Base-by-base conservation (phyloP, 2,113 vertebrate species). In the Petroica traversi region DNA sequence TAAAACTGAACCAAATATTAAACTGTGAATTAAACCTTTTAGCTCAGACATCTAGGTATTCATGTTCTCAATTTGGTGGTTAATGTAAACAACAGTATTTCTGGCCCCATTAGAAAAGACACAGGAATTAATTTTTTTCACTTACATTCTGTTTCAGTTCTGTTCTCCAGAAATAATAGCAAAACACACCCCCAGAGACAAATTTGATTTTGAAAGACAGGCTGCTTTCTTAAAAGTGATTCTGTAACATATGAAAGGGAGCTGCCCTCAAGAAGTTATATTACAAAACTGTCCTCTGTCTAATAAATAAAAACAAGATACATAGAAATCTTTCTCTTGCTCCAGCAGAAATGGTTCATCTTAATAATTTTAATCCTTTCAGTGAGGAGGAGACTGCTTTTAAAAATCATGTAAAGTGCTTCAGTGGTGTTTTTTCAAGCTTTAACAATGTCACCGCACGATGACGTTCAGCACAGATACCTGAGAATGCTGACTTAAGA, bases 341-440 rank as follows among this genome's bases (percentile, higher is more conserved):
- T 96, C 48, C 31, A 41, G 88, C 75, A 96, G 93, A 92, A 66
- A 64, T 76, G 19, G 36, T 41, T 97, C 49, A 90, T 95, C 73
- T 73, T 61, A 96, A 61, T 58, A 63, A 52, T 85, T 88, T 78
- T 92, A 41, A 93, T 91, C 72, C 78, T 96, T 36, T 66, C 63
- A 84, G 28, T 51, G 24, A 92, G 36, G 40, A 96, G 46, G 34
- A 93, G 92, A 91, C 75, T 71, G 55, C 66, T 76, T 46, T 73
- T 69, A 80, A 94, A 97, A 96, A 93, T 55, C 12, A 52, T 22
- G 62, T 72, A n/a, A 87, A 92, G 84, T 61, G 51, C n/a, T 74
- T 93, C 85, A 48, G 51, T 54, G 76, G 54, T 49, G 33, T 81
- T 94, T 71, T 93, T 97, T 85, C 1, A 6, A 93, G 89, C 75